Conservation (phyloP, 1,140 invertebrate genomes). For the Campodea augens region DNA sequence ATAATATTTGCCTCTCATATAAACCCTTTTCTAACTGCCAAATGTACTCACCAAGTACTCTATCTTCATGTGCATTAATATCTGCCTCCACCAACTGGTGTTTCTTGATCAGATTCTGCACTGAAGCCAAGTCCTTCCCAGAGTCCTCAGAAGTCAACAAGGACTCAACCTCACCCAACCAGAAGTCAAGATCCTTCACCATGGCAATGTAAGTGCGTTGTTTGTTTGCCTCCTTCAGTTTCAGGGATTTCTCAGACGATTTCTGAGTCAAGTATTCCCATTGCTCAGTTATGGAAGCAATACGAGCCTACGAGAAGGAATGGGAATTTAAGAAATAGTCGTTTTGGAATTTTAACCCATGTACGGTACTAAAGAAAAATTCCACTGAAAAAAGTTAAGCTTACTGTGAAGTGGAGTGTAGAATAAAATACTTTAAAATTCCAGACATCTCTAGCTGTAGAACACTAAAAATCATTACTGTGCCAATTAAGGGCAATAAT, state of each 20-base stretch:
- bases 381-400: background rate
- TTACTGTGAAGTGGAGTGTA: conserved; percentile 1
- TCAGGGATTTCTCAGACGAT: conserved; percentile 91
- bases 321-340: conserved; percentile 4
- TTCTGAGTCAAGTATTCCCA: conserved; percentile 97
- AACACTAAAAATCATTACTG: no score
- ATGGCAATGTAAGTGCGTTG: conserved; percentile 98
- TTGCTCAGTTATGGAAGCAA: conserved; percentile 90
- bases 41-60: conserved; percentile 52
- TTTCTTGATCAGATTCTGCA: conserved; percentile 99
- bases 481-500: no score
- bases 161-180: conserved; percentile 97
- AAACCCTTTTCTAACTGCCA: background rate
- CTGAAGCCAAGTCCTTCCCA: conserved; percentile 92
- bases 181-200: conserved; percentile 98
- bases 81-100: conserved; percentile 96
- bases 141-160: conserved; percentile 90
- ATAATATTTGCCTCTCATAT: no score
- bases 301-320: conserved; percentile 30
- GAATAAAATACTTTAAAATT: background rate
- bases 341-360: background rate
- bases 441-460: no score
- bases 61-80: conserved; percentile 85
- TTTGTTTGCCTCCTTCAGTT: conserved; percentile 96
- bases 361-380: conserved; percentile 1